Percentiles rank a stretch among this genome's conserved stretches.
Conservation (phyloP, 2,113 vertebrate species). For the Hyaena hyaena region DNA sequence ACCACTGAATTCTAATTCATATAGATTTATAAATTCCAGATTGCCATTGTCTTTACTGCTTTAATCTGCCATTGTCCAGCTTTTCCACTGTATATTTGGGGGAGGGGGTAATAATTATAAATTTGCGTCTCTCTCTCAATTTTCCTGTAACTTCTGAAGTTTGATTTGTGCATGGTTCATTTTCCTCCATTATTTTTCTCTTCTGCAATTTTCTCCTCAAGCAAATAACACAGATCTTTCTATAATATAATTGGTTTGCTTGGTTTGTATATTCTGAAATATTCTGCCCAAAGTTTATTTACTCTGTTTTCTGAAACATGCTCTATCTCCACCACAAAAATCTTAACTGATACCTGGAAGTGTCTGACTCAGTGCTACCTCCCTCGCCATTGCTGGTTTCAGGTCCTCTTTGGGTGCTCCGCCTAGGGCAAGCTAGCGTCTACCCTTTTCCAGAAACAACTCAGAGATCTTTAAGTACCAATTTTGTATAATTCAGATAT, state of each 20-base stretch:
- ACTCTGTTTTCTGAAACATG: neutral
- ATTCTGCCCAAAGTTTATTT: neutral
- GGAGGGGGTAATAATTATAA: neutral
- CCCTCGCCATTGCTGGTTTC: neutral
- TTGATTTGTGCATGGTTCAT: neutral
- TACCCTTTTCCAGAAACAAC: neutral
- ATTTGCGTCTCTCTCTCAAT: neutral
- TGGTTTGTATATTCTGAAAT: neutral
- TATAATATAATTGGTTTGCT: neutral
- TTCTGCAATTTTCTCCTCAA: neutral
- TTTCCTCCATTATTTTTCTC: neutral
- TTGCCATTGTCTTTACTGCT: too few species aligned
- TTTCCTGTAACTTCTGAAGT: neutral
- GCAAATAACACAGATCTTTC: neutral
- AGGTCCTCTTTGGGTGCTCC: too few species aligned
- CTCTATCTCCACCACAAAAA: neutral
- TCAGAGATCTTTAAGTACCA: neutral
- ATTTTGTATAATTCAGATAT: neutral
- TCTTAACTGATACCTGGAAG: neutral
- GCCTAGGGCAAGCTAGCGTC: neutral
- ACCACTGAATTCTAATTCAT: neutral
- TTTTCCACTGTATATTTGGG: neutral
- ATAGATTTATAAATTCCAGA: neutral
- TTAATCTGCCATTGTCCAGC: neutral
- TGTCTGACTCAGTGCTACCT: fast-evolving